Evolutionary conservation across 23 tunicate genomes (phyloP).

Genomic region (Diplosoma virens): DNA sequence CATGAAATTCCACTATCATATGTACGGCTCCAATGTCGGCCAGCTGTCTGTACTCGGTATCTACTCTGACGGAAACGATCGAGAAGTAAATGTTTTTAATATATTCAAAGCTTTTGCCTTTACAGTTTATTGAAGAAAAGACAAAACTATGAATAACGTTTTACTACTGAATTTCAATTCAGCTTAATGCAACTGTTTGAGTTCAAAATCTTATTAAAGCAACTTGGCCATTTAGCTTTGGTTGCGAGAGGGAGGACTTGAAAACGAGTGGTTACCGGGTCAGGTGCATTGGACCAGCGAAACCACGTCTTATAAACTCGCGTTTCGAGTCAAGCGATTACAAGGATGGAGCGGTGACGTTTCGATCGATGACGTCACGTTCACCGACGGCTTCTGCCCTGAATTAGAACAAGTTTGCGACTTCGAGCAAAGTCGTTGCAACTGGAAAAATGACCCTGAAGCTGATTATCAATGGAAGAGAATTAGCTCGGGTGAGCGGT

Average conservation of each 20-base stretch:
- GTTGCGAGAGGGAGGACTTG: constrained; percentile 41
- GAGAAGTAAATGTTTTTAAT: constrained; percentile 28
- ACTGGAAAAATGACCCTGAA: constrained; percentile 46
- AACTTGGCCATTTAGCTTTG: constrained; percentile 75
- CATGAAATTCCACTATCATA: constrained; percentile 67
- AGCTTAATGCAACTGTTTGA: no score
- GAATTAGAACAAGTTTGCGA: constrained; percentile 42
- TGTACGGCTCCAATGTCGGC: constrained; percentile 89
- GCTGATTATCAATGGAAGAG: constrained; percentile 67
- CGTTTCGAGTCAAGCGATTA: constrained; percentile 36
- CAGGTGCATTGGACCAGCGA: constrained; percentile 34
- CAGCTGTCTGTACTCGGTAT: constrained; percentile 14
- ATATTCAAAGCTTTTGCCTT: no score
- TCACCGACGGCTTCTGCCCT: constrained; percentile 82
- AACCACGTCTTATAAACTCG: constrained; percentile 19
- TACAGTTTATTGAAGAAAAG: no score
- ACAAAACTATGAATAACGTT: no score
- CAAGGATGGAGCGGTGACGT: constrained; percentile 84
- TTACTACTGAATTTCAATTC: no score
- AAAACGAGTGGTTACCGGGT: constrained; percentile 57
- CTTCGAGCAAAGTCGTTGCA: constrained; percentile 67
- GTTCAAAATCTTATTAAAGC: no score
- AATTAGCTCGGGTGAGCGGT: constrained; percentile 13
- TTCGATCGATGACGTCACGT: constrained; percentile 74
- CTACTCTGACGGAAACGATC: background rate